Conservation (phyloP, 2,113 vertebrate genomes). For the Mus musculus region DNA sequence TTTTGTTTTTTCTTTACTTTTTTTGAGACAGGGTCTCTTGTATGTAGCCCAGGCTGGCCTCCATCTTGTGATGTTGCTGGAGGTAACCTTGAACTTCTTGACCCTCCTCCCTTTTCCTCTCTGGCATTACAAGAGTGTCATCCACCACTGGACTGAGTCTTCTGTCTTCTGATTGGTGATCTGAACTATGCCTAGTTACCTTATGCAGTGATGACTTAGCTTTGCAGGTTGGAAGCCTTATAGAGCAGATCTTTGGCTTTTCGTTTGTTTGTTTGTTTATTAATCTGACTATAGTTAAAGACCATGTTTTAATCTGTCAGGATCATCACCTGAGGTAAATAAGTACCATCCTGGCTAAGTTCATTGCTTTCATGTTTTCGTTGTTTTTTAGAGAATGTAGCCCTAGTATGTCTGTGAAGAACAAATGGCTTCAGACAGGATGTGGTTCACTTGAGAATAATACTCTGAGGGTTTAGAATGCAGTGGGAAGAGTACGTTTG, state of each 20-base stretch:
- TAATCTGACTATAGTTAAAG: background rate
- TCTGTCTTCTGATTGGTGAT: background rate
- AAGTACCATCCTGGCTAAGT: background rate
- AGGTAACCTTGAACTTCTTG: too few relatives aligned
- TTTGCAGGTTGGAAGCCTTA: constrained; percentile 9
- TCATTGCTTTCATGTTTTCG: constrained; percentile 27
- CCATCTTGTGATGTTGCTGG: background rate
- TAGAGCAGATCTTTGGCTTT: background rate
- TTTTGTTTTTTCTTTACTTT: background rate
- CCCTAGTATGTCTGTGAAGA: constrained; percentile 44
- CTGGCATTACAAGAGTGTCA: background rate
- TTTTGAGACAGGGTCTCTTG: background rate
- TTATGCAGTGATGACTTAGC: background rate
- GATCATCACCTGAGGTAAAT: constrained; percentile 65
- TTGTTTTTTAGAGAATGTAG: constrained; percentile 36
- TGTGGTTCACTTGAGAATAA: constrained; percentile 26
- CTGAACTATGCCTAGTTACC: background rate
- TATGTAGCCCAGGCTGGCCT: background rate
- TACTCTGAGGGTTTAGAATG: background rate
- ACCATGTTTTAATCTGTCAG: constrained; percentile 41
- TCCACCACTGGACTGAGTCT: background rate
- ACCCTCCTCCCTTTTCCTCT: background rate
- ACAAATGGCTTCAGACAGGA: background rate
- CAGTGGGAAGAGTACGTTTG: background rate
- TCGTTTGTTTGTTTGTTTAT: too few relatives aligned